Conservation (phyloP, 2,888 invertebrate species). For the Machimus atricapillus region DNA sequence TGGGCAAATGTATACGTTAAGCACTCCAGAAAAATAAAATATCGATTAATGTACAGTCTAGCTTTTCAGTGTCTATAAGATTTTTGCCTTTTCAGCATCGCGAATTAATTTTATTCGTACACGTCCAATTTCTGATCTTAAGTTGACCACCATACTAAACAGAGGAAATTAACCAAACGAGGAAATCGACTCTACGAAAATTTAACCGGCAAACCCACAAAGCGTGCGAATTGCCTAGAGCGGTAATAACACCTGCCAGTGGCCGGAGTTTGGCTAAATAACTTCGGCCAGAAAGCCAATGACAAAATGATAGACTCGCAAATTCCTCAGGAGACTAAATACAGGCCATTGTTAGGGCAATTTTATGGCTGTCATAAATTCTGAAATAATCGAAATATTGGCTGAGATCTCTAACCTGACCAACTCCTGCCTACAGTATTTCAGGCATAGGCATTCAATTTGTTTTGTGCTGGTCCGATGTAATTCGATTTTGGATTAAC, state of each 20-base stretch:
- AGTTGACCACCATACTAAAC: not conserved
- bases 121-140: not conserved
- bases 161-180: not conserved
- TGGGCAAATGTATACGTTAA: no score
- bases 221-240: not conserved
- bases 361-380: conserved; percentile 4
- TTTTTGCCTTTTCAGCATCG: not conserved
- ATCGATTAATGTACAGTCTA: not conserved
- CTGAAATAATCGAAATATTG: conserved; percentile 11
- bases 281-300: not conserved
- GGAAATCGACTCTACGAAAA: not conserved
- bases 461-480: not conserved
- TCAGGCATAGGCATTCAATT: not conserved
- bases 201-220: not conserved
- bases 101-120: not conserved
- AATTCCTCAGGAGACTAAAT: not conserved
- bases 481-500: conserved; percentile 4
- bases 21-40: not conserved
- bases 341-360: not conserved
- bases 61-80: not conserved
- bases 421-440: not conserved
- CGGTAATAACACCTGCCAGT: not conserved
- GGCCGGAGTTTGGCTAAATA: not conserved
- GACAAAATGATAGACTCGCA: not conserved
- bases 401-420: not conserved